Conservation (phyloP, 2,797 vertebrate species). For the Petrocephalus sullivani region DNA sequence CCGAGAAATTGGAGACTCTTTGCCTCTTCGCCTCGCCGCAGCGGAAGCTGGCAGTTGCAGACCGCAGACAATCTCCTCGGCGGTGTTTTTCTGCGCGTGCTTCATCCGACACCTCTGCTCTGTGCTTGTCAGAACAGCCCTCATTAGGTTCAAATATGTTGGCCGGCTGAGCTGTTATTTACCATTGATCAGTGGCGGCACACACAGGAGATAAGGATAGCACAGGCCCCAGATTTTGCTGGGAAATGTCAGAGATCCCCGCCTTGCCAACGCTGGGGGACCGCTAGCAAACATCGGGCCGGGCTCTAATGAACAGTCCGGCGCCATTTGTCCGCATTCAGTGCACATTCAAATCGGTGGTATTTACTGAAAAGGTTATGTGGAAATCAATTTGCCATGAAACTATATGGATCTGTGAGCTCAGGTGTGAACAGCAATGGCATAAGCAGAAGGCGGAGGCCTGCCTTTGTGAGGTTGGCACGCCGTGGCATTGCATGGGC, state of each 20-base stretch:
- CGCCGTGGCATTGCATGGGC: not conserved
- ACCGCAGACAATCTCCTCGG: not conserved
- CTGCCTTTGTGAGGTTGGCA: not conserved
- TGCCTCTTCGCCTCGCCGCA: not conserved
- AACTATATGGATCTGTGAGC: constrained; percentile 28
- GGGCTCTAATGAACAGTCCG: constrained; percentile 28
- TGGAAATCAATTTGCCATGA: constrained; percentile 38
- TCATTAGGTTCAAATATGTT: constrained; percentile 31
- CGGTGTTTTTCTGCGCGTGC: not conserved
- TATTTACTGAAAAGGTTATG: constrained; percentile 34
- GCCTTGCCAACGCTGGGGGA: constrained; percentile 7
- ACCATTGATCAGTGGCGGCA: constrained; percentile 31
- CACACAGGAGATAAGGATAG: constrained; percentile 24
- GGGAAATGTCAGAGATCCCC: constrained; percentile 21
- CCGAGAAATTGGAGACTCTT: not conserved
- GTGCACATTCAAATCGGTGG: constrained; percentile 30
- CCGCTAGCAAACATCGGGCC: constrained; percentile 14
- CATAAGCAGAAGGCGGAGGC: not conserved
- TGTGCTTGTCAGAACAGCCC: constrained; percentile 10
- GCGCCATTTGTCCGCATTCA: constrained; percentile 24
- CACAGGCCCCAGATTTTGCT: constrained; percentile 27
- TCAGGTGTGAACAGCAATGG: constrained; percentile 23
- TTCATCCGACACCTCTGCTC: constrained; percentile 31
- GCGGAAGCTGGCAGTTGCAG: not conserved
- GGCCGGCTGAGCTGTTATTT: constrained; percentile 25